Evolutionary conservation across 92 coral and sea anemone genomes (phyloP), one percentile per base, ranked within the genome.

Genomic region (Phenganax marumi): DNA sequence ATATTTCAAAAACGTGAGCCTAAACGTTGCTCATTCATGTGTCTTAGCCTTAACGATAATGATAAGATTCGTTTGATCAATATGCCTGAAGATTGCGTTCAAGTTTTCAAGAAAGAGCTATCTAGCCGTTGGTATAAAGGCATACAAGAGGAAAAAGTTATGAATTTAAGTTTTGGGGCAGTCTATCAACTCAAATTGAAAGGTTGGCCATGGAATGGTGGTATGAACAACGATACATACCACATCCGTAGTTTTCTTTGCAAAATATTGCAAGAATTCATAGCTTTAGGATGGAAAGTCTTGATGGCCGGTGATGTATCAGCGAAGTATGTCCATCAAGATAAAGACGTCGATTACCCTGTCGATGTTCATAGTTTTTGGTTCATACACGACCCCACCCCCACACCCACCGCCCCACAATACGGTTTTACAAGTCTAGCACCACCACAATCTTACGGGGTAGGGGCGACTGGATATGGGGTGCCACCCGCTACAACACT

Each of bases 61-160:
- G 93, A 90, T 70, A 88, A 90, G 65, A 16, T 90, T 63, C 86
- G 89, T 10, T 66, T 88, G 68, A 89, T 89, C 17, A 85, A 83
- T 81, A 88, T 87, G 62, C 89, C 89, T 46, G 55, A 63, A 50
- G 77, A 89, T 21, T 54, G 86, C 9, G 72, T 73, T 58, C 87
- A 83, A 10, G 18, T 86, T 62, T 85, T 79, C 74, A 85, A 84
- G 71, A 84, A 77, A 17, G 77, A 82, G 33, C 60, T 89, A 1
- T 70, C n/a, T 49, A 12, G 84, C 23, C 79, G 83, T 43, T 89
- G 91, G 91, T 69, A 22, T n/a, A 82, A 77, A 39, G 91, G 91
- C 10, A 86, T 89, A 12, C 71, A 50, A 10, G 77, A 21, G 50
- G 91, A 89, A 75, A 72, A 75, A 60, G 57, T 50, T 25, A 43